Base-by-base conservation (phyloP, 2,113 vertebrate genomes). In the Archocentrus centrarchus region DNA sequence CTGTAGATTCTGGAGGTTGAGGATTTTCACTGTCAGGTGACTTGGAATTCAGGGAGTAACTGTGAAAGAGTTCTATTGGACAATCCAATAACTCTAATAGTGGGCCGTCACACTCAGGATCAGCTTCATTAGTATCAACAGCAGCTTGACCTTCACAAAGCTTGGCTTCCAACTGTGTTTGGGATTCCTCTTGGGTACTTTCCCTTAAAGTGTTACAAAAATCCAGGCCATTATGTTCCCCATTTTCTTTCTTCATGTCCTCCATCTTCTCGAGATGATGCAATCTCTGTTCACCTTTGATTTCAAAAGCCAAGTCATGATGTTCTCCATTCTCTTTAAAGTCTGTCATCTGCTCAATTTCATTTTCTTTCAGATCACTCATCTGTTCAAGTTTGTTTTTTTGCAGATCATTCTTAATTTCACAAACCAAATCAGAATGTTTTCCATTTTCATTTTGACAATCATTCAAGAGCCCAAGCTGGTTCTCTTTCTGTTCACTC, bases 31-130 rank as follows among this genome's bases (percentile, higher is more conserved):
- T 44, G 7, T 94, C 94, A 5, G 77, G 41, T 24, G 50, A 62
- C 90, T 88, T 93, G 37, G 77, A 83, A 24, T 57, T 85, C n/a
- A 93, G 80, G 58, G 90, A 91, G 84, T 96, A 96, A 88, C 55
- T 94, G 84, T 96, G 96, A 22, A 95, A 92, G 75, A 86, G 47
- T 64, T 92, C 80, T 30, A 95, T 4, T 11, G 93, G 90, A 81
- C 81, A 92, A n/a, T 84, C 87, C 18, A 79, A 1, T n/a, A 93
- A 83, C 15, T 89, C 77, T 2, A 90, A 77, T 1, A 61, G 57
- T 20, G 91, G 83, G 22, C 91, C 90, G 7, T 95, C 94, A 3
- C 93, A 87, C 37, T 90, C 86, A 1, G 64, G 84, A 32, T 93
- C 82, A 6, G 61, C 89, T 82, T 94, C 77, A 0, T 68, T 59